A percentile compares a stretch with the other conserved stretches of the same genome.
phyloP scores from a whole-genome alignment of 2,113 vertebrate species.

The Oryzias celebensis region DNA sequence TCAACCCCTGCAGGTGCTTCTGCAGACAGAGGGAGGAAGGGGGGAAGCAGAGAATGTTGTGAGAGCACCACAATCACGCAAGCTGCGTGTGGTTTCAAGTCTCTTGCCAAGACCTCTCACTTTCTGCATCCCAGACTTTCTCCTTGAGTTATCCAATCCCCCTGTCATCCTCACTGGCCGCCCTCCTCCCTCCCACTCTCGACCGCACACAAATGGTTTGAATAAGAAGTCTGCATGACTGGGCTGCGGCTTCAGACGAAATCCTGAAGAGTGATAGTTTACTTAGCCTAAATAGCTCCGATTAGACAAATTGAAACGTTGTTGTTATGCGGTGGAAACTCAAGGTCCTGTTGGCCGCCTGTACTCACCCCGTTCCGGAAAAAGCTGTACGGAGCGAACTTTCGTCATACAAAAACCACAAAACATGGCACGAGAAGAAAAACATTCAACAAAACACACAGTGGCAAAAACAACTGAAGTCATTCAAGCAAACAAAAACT shows the following conservation, averaged over 20 bases:
- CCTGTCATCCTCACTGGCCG: constrained; percentile 48
- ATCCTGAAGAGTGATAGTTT: constrained; percentile 82
- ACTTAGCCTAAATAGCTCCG: constrained; percentile 86
- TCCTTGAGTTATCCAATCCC: constrained; percentile 81
- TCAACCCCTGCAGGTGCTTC: constrained; percentile 71
- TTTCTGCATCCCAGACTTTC: constrained; percentile 76
- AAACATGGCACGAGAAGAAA: constrained; percentile 60
- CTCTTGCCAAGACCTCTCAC: constrained; percentile 81
- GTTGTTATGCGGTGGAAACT: constrained; percentile 87
- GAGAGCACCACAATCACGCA: constrained; percentile 74
- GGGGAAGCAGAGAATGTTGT: constrained; percentile 27
- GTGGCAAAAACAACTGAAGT: constrained; percentile 35
- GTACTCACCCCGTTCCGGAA: constrained; percentile 62
- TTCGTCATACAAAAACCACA: constrained; percentile 70
- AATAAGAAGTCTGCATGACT: constrained; percentile 86
- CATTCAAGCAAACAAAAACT: constrained; percentile 49
- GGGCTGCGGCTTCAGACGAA: constrained; percentile 80
- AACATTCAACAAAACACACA: constrained; percentile 24
- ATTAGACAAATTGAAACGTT: constrained; percentile 85
- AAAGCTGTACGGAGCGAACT: constrained; percentile 57
- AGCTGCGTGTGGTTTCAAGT: constrained; percentile 78
- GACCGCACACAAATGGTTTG: constrained; percentile 90
- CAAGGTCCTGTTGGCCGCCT: constrained; percentile 63
- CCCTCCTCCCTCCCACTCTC: constrained; percentile 55
- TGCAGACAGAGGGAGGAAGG: not conserved